Evolutionary conservation across 2,888 invertebrate genomes (phyloP).

Genomic region (Zaprionus bogoriensis): DNA sequence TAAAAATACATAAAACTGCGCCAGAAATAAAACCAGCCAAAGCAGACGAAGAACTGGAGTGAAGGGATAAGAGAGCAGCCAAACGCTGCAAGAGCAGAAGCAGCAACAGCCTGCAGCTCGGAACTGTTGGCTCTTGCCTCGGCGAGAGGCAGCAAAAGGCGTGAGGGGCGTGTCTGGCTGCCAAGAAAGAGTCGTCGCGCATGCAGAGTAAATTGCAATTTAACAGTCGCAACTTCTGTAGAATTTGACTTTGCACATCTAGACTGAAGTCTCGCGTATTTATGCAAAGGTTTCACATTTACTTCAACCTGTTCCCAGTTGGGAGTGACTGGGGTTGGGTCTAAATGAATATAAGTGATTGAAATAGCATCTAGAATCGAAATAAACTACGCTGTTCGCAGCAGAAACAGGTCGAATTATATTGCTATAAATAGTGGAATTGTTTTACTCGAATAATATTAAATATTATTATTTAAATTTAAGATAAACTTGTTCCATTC

Average conservation of each 20-base stretch:
- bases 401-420: no score
- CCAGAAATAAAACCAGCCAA: constrained; percentile 46
- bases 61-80: constrained; percentile 41
- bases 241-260: constrained; percentile 41
- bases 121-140: not conserved
- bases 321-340: no score
- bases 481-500: no score
- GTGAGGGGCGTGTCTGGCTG: constrained; percentile 53
- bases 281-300: no score
- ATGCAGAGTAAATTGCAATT: constrained; percentile 73
- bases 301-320: constrained; percentile 56
- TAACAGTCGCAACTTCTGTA: constrained; percentile 65
- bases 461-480: no score
- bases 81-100: constrained; percentile 33
- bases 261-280: no score
- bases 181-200: constrained; percentile 72
- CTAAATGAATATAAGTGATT: no score
- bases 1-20: constrained; percentile 75
- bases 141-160: not conserved
- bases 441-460: no score
- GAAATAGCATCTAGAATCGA: no score
- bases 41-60: constrained; percentile 21
- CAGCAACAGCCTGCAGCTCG: constrained; percentile 45
- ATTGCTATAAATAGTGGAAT: no score
- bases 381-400: no score